A percentile compares a stretch with the other conserved stretches of the same genome.
These are phyloP conservation scores for Acanthisitta chloris DNA, from an alignment of 2,113 vertebrate species.

Conservation along the genomic window DNA sequence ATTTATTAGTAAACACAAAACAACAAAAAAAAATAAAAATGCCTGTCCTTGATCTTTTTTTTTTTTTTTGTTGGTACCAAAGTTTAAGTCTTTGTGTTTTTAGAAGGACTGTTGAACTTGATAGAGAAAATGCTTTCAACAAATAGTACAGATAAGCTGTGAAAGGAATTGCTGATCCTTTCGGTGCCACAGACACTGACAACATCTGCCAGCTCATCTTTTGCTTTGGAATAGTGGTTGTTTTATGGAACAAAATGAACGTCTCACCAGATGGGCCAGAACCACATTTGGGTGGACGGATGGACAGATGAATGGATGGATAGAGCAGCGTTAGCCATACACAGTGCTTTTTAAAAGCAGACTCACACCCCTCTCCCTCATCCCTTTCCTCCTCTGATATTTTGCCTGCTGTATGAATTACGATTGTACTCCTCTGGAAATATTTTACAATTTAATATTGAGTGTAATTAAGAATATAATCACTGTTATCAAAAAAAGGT, in stretches of 20 bases:
- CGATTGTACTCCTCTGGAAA: constrained; percentile 80
- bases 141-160: background rate
- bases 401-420: constrained; percentile 86
- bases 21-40: constrained; percentile 39
- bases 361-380: background rate
- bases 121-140: constrained; percentile 51
- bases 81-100: constrained; percentile 78
- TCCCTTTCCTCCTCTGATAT: constrained; percentile 64
- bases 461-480: constrained; percentile 91
- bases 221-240: constrained; percentile 48
- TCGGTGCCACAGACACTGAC: background rate
- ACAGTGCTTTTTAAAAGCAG: constrained; percentile 66
- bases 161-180: background rate
- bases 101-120: constrained; percentile 64
- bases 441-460: constrained; percentile 89
- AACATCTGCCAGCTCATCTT: constrained; percentile 17
- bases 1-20: constrained; percentile 71
- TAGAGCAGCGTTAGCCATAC: constrained; percentile 55
- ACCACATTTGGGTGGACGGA: background rate
- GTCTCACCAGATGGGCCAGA: constrained; percentile 20
- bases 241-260: background rate
- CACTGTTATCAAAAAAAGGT: constrained; percentile 91
- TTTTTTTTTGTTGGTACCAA: constrained; percentile 76
- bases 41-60: constrained; percentile 69
- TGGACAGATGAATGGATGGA: background rate